phyloP scores from a whole-genome alignment of 2,888 invertebrate species.

The Scrobipalpa atriplicella region DNA sequence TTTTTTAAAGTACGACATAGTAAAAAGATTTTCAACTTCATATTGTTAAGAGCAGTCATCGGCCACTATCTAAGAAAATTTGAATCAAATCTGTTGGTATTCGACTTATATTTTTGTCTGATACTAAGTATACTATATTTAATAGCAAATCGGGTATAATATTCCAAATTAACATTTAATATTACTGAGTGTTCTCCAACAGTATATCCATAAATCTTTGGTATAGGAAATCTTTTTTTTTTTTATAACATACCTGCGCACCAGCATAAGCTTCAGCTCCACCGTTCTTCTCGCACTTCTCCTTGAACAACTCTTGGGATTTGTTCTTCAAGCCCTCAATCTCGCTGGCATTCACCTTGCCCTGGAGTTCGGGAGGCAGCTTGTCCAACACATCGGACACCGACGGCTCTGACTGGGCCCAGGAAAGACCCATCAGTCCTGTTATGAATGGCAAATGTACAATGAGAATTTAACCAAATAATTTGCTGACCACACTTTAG shows the following conservation, averaged over 20 bases:
- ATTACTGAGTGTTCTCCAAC: too few species aligned
- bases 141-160: too few species aligned
- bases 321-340: constrained; percentile 61
- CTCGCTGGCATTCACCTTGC: constrained; percentile 52
- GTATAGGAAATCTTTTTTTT: background rate
- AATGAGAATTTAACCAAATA: background rate
- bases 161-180: too few species aligned
- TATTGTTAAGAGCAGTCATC: too few species aligned
- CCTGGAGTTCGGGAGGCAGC: constrained; percentile 57
- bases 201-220: background rate
- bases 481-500: background rate
- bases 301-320: constrained; percentile 78
- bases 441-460: background rate
- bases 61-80: too few species aligned
- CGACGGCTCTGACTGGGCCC: constrained; percentile 38
- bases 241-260: constrained; percentile 66
- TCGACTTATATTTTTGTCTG: too few species aligned
- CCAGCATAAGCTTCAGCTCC: constrained; percentile 79
- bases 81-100: too few species aligned
- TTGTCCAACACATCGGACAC: constrained; percentile 40
- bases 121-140: too few species aligned
- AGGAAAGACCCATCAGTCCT: constrained; percentile 36
- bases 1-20: too few species aligned
- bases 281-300: constrained; percentile 86
- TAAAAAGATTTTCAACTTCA: too few species aligned